Percentiles rank a stretch among this genome's conserved stretches.
Conservation (phyloP, 2,113 vertebrate species). For the Hemicordylus capensis region DNA sequence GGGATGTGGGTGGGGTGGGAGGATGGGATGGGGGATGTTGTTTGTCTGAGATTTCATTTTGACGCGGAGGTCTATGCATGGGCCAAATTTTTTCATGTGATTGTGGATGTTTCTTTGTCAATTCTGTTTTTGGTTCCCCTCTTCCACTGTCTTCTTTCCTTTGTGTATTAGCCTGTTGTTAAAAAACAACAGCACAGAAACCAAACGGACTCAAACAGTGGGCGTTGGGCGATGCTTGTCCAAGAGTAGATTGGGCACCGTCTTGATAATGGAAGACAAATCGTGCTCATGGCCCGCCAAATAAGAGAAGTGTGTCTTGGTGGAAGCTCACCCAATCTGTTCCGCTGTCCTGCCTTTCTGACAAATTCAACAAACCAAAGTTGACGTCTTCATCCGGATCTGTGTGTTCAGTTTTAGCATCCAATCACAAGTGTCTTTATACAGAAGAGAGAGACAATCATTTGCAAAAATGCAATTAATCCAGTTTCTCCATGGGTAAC, state of each 20-base stretch:
- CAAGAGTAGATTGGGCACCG: not conserved
- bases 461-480: not conserved
- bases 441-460: constrained; percentile 75
- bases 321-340: accelerated
- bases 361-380: not conserved
- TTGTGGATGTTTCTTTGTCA: not conserved
- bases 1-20: constrained; percentile 65
- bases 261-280: accelerated
- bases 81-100: constrained; percentile 42
- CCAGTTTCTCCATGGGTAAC: not conserved
- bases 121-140: not conserved
- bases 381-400: not conserved
- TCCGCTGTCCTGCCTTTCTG: not conserved
- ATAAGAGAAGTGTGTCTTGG: not conserved
- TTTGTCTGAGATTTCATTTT: constrained; percentile 62
- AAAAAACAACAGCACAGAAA: not conserved
- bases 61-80: constrained; percentile 68
- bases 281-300: not conserved
- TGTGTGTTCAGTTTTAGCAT: constrained; percentile 28
- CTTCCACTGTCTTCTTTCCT: constrained; percentile 3
- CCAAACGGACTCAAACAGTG: too few species aligned
- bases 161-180: not conserved
- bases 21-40: constrained; percentile 60
- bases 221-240: not conserved
- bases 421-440: constrained; percentile 64